phyloP scores from a whole-genome alignment of 2,113 vertebrate genomes.

The Ascaphus truei region DNA sequence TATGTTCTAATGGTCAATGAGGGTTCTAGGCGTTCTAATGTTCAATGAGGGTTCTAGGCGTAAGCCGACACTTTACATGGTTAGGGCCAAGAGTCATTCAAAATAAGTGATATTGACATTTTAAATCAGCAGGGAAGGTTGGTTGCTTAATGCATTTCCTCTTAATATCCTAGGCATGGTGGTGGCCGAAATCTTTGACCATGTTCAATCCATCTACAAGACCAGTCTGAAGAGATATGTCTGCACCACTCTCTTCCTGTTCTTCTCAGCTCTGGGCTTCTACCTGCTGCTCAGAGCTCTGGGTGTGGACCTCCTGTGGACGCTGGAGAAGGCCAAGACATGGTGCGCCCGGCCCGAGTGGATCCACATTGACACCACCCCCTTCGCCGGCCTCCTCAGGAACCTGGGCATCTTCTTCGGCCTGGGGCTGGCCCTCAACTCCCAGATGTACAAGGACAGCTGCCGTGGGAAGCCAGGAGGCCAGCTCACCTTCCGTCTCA shows the following conservation, averaged over 20 bases:
- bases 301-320: constrained; percentile 91
- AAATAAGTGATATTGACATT: too few relatives aligned
- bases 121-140: not conserved
- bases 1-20: too few relatives aligned
- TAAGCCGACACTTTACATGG: too few relatives aligned
- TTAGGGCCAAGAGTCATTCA: too few relatives aligned
- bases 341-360: constrained; percentile 83
- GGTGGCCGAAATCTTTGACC: constrained; percentile 82
- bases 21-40: too few relatives aligned
- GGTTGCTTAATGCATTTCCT: not conserved
- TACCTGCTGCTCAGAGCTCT: constrained; percentile 81
- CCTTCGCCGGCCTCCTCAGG: constrained; percentile 90
- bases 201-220: constrained; percentile 73
- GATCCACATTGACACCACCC: constrained; percentile 88
- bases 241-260: constrained; percentile 75
- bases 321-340: constrained; percentile 80
- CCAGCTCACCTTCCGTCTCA: constrained; percentile 54
- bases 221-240: constrained; percentile 79
- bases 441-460: constrained; percentile 74
- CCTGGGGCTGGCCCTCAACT: constrained; percentile 88
- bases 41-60: too few relatives aligned
- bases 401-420: constrained; percentile 92
- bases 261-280: constrained; percentile 83
- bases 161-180: constrained; percentile 69
- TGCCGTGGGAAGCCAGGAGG: constrained; percentile 54